Evolutionary conservation across 2,888 invertebrate genomes (phyloP).

Genomic region (Criorhina ranunculi): DNA sequence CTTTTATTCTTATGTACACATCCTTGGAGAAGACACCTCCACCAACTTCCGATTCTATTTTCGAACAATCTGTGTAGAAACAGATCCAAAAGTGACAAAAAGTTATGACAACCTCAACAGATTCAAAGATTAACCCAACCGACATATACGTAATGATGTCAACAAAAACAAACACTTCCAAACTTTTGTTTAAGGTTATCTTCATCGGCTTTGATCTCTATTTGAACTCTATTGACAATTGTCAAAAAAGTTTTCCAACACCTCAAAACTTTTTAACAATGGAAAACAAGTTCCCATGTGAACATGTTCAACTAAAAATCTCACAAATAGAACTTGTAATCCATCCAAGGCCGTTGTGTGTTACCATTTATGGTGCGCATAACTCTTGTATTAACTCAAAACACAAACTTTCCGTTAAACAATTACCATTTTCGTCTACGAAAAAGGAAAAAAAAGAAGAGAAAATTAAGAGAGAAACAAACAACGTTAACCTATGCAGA

Average conservation of each 20-base stretch:
- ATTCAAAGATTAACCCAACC: too few relatives aligned
- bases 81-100: too few relatives aligned
- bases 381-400: constrained; percentile 25
- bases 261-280: neutral
- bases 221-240: neutral
- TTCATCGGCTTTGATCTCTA: neutral
- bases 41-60: too few relatives aligned
- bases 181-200: too few relatives aligned
- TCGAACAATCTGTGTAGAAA: too few relatives aligned
- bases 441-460: constrained; percentile 7
- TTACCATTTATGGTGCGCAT: constrained; percentile 42
- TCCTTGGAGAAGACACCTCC: too few relatives aligned
- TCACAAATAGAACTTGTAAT: constrained; percentile 34
- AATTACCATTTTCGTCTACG: constrained; percentile 68
- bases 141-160: too few relatives aligned
- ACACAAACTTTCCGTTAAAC: constrained; percentile 66
- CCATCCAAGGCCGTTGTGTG: constrained; percentile 36
- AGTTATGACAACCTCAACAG: too few relatives aligned
- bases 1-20: too few relatives aligned
- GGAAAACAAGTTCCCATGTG: constrained; percentile 17
- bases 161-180: too few relatives aligned
- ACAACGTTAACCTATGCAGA: constrained; percentile 42
- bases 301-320: neutral
- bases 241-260: neutral
- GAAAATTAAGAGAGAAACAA: constrained; percentile 28